phyloP scores from a whole-genome alignment of 2,797 vertebrate genomes.

The Neopelma chrysocephalum region DNA sequence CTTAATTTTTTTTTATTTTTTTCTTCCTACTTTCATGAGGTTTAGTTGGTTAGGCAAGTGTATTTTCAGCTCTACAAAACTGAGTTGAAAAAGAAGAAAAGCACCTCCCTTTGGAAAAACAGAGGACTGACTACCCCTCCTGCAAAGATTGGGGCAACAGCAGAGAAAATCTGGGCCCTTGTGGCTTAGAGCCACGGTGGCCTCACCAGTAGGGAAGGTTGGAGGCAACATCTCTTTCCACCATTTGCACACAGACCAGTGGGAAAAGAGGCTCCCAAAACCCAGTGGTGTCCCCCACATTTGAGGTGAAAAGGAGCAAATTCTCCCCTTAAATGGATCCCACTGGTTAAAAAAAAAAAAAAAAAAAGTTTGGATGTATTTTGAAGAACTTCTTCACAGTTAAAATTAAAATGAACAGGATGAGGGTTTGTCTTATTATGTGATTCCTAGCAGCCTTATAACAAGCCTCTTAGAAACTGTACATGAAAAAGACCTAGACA shows the following conservation, averaged over 20 bases:
- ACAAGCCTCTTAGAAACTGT: not conserved
- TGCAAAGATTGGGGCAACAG: not conserved
- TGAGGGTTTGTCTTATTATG: not conserved
- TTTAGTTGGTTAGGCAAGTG: not conserved
- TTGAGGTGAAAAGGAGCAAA: not conserved
- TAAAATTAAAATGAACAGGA: not conserved
- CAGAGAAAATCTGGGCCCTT: not conserved
- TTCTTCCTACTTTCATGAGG: fast-evolving
- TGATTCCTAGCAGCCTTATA: not conserved
- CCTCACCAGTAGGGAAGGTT: fast-evolving
- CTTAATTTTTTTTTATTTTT: not conserved
- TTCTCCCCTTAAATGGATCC: not conserved
- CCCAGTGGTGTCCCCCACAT: fast-evolving
- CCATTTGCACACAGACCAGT: not conserved
- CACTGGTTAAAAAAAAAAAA: not conserved
- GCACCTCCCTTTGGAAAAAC: not conserved
- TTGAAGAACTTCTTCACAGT: not conserved
- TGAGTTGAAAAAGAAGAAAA: not conserved
- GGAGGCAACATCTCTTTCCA: not conserved
- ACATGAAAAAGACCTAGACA: not conserved
- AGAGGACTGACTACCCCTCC: not conserved
- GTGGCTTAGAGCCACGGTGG: not conserved
- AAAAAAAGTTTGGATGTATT: not conserved
- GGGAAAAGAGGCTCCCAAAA: not conserved
- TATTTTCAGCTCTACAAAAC: not conserved